Evolutionary conservation across 2,113 vertebrate genomes (phyloP).

Genomic region (Laticauda colubrina): DNA sequence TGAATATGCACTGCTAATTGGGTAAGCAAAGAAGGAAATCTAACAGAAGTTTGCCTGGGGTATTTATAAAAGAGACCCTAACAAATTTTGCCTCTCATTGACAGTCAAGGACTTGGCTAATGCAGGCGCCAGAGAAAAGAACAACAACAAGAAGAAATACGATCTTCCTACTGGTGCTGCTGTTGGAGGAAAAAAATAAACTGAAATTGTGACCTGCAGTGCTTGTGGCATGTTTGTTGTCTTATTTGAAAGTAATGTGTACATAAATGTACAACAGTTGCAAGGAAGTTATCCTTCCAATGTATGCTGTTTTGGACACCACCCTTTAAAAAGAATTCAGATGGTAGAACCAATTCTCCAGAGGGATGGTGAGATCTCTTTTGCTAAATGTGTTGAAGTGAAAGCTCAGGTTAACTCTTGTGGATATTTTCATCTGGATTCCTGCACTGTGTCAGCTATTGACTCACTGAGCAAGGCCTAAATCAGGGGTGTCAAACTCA

Average conservation of each 20-base stretch:
- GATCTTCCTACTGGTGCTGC: neutral
- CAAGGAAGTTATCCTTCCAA: neutral
- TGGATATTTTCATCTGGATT: neutral
- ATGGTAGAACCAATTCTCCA: neutral
- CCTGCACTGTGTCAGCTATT: neutral
- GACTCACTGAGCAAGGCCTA: neutral
- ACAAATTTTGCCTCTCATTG: neutral
- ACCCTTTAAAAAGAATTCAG: neutral
- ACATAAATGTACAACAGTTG: neutral
- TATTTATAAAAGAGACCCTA: neutral
- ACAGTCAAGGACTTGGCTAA: neutral
- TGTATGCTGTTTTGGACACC: neutral
- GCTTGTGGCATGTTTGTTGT: neutral
- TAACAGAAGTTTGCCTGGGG: neutral
- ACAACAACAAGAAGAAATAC: neutral
- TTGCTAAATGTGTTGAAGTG: neutral
- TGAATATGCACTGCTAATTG: neutral
- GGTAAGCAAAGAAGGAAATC: neutral
- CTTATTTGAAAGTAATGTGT: neutral
- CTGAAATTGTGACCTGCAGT: neutral
- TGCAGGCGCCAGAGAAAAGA: neutral
- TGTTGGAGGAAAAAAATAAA: neutral
- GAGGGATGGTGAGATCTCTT: neutral
- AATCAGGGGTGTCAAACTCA: neutral
- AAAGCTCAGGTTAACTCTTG: neutral